Percentiles rank a stretch among this genome's conserved stretches.
phyloP scores from a whole-genome alignment of 2,888 invertebrate species.

The Ceratothoa steindachneri region DNA sequence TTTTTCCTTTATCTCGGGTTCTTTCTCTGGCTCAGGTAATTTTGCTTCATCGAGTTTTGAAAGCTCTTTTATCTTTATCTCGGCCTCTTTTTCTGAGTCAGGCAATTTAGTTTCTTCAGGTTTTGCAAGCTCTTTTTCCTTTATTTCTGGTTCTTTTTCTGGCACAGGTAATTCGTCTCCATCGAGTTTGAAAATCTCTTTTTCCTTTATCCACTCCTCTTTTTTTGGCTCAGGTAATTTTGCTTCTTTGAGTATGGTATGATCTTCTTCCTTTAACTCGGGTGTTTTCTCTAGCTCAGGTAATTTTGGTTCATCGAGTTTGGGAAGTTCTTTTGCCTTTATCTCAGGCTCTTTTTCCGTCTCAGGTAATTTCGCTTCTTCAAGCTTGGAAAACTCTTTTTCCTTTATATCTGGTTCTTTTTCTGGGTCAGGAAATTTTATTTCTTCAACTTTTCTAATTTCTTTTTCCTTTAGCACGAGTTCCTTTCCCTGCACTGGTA shows the following conservation, averaged over 20 bases:
- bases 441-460: not conserved
- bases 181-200: not conserved
- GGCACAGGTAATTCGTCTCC: not conserved
- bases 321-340: not conserved
- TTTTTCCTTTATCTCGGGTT: constrained; percentile 21
- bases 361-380: not conserved
- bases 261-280: constrained; percentile 13
- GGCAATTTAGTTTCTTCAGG: not conserved
- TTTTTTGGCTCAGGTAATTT: constrained; percentile 30
- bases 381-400: constrained; percentile 1
- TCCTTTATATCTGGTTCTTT: constrained; percentile 26
- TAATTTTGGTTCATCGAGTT: no score
- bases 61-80: no score
- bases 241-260: constrained; percentile 26
- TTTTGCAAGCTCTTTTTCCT: not conserved
- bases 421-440: constrained; percentile 17
- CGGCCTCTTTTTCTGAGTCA: not conserved
- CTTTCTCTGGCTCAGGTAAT: constrained; percentile 3
- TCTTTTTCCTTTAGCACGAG: not conserved
- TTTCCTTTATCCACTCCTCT: constrained; percentile 14
- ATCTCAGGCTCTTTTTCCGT: not conserved
- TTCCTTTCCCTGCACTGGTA: constrained; percentile 11
- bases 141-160: not conserved
- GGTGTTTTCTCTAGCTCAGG: no score
- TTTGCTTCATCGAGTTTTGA: no score